A percentile compares a stretch with the other conserved stretches of the same genome.
These are phyloP conservation scores for Solenodon paradoxus DNA, from an alignment of 2,113 vertebrate genomes.

Conservation along the genomic window DNA sequence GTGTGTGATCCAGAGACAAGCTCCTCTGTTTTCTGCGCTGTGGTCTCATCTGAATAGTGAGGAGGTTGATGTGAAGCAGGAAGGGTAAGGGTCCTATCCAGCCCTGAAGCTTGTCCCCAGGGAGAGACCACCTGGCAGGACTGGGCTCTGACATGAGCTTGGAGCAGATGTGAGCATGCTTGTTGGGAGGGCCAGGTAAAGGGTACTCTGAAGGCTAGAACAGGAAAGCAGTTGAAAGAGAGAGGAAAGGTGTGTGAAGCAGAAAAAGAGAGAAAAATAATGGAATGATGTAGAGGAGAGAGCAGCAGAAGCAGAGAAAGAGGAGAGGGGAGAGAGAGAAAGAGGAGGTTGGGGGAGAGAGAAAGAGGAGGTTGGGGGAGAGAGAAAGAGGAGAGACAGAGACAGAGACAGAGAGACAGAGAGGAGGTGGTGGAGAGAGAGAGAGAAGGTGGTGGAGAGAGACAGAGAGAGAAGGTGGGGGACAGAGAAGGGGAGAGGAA, in stretches of 20 bases:
- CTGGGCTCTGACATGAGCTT: fast-evolving
- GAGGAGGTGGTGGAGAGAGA: fast-evolving
- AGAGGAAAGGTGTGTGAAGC: neutral
- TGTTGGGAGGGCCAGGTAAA: fast-evolving
- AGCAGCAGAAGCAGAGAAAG: too few relatives aligned
- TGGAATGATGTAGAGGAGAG: too few relatives aligned
- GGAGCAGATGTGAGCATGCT: neutral
- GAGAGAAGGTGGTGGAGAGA: neutral
- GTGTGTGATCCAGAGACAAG: neutral
- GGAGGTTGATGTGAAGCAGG: neutral
- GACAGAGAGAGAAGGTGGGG: too few relatives aligned
- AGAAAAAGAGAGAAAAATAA: neutral
- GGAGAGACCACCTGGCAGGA: too few relatives aligned
- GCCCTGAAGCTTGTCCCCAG: fast-evolving
- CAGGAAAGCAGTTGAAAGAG: neutral
- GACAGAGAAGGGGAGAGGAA: too few relatives aligned
- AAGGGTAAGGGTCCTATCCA: neutral
- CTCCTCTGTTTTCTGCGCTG: neutral
- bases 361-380: neutral
- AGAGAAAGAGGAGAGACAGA: neutral
- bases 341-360: neutral
- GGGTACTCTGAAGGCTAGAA: neutral
- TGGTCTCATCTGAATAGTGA: neutral
- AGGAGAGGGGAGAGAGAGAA: neutral
- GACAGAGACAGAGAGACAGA: neutral